Evolutionary conservation across 1,140 invertebrate genomes (phyloP).

Genomic region (Cotesia glomerata): DNA sequence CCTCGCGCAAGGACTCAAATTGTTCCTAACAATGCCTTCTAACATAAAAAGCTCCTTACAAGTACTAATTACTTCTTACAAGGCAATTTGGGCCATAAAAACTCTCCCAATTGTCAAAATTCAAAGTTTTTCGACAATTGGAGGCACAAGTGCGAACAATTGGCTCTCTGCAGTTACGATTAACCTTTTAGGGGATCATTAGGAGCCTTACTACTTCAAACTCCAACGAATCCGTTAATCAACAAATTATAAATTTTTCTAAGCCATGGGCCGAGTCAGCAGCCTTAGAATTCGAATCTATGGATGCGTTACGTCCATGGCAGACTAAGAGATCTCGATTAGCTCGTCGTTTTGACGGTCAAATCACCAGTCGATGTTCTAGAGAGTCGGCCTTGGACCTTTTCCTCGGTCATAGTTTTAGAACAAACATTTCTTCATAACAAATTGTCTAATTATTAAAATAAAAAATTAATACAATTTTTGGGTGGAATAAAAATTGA

Average conservation of each 20-base stretch:
- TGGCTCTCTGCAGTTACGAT: no score
- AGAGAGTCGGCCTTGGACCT: background rate
- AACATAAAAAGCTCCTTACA: background rate
- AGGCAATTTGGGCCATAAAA: no score
- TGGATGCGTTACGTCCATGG: conserved; percentile 49
- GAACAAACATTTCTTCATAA: background rate
- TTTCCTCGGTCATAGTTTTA: background rate
- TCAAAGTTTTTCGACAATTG: no score
- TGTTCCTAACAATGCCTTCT: no score
- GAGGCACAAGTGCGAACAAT: no score
- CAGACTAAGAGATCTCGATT: conserved; percentile 44
- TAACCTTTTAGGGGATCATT: no score
- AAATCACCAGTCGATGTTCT: conserved; percentile 14
- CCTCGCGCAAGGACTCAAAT: no score
- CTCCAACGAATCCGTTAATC: background rate
- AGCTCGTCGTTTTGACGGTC: conserved; percentile 47
- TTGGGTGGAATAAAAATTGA: background rate
- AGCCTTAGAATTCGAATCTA: conserved; percentile 33
- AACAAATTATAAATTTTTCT: background rate
- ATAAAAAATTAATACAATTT: no score
- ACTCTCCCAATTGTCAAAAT: no score
- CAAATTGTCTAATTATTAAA: background rate
- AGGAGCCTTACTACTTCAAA: background rate
- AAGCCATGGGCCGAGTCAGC: conserved; percentile 49
- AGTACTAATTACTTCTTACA: no score